These are phyloP conservation scores for Exephanes ischioxanthus DNA, from an alignment of 2,888 invertebrate species.

Conservation along the genomic window DNA sequence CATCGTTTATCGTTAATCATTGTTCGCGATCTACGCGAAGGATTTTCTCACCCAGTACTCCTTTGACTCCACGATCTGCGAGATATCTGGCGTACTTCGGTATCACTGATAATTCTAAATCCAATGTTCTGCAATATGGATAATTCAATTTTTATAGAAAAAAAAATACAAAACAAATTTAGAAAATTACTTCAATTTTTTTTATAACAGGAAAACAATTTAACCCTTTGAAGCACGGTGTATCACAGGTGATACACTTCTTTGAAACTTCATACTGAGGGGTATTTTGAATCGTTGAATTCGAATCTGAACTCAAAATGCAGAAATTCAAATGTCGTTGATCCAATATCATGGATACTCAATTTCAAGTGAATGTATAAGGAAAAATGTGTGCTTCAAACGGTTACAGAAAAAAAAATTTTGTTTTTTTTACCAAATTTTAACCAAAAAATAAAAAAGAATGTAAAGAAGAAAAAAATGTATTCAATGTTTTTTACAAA, in stretches of 20 bases:
- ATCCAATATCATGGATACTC: too few relatives aligned
- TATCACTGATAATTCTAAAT: slow-evolving; percentile 84
- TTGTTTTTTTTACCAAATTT: background rate
- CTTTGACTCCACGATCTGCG: slow-evolving; percentile 87
- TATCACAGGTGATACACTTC: too few relatives aligned
- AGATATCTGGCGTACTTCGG: slow-evolving; percentile 89
- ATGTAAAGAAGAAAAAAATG: background rate
- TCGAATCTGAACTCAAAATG: too few relatives aligned
- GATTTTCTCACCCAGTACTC: slow-evolving; percentile 88
- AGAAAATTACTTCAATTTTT: background rate
- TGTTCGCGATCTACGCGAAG: slow-evolving; percentile 32
- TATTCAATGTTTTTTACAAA: background rate
- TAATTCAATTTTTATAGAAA: slow-evolving; percentile 58
- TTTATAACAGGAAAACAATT: background rate
- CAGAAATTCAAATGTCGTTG: too few relatives aligned
- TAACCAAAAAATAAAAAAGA: slow-evolving; percentile 24
- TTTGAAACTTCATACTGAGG: too few relatives aligned
- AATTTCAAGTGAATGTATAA: too few relatives aligned
- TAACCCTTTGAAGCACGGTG: too few relatives aligned
- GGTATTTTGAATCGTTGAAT: too few relatives aligned
- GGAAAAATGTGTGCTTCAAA: too few relatives aligned
- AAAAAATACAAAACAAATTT: background rate
- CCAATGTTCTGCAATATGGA: slow-evolving; percentile 38
- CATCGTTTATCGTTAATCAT: background rate
- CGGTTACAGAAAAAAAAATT: too few relatives aligned